phyloP scores from a whole-genome alignment of 2,113 vertebrate genomes.

The Serilophus lunatus region DNA sequence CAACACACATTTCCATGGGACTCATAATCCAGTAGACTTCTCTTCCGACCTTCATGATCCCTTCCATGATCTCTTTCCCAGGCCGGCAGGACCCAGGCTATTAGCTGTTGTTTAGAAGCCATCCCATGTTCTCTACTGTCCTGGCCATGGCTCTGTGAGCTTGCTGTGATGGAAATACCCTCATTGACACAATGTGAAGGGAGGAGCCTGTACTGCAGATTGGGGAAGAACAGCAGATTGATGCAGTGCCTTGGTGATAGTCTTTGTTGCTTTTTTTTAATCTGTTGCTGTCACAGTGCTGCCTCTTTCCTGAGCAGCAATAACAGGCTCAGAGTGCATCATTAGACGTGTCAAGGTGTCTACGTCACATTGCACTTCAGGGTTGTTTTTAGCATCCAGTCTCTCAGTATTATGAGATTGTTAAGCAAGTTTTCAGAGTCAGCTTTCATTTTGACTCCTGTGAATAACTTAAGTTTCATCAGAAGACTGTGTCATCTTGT shows the following conservation, averaged over 20 bases:
- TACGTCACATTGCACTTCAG: rapidly evolving
- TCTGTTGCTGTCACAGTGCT: neutral
- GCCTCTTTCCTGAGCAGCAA: neutral
- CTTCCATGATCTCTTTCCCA: neutral
- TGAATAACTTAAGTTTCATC: neutral
- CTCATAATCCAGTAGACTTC: neutral
- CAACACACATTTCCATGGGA: neutral
- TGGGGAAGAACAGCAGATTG: neutral
- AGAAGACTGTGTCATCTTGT: neutral
- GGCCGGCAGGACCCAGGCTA: neutral
- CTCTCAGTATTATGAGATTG: neutral
- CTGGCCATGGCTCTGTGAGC: neutral
- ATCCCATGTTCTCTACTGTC: rapidly evolving
- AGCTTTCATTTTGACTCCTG: neutral
- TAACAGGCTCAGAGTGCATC: neutral
- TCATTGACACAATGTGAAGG: neutral
- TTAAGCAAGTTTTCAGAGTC: neutral
- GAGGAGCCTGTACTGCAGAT: neutral
- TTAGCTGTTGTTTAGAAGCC: neutral
- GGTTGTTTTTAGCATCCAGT: neutral
- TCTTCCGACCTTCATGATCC: neutral
- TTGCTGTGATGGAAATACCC: neutral
- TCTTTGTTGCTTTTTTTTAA: neutral
- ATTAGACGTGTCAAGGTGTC: neutral
- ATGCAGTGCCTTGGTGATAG: neutral